phyloP scores from a whole-genome alignment of 2,797 vertebrate genomes.

The Cichlasoma orientale region DNA sequence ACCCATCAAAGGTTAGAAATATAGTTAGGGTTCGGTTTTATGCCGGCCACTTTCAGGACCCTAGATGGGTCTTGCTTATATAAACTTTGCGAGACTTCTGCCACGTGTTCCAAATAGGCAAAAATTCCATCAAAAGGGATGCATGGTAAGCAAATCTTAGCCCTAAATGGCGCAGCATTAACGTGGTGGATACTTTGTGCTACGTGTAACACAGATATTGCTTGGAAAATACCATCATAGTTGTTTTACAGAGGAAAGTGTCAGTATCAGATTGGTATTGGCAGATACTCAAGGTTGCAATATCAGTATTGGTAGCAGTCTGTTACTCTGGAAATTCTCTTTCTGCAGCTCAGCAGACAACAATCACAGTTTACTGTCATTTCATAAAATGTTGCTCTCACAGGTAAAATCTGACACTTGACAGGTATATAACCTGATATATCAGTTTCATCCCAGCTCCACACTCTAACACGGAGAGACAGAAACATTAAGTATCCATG shows the following conservation, averaged over 20 bases:
- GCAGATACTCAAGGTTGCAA: neutral
- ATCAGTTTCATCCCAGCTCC: neutral
- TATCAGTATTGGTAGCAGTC: neutral
- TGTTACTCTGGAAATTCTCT: neutral
- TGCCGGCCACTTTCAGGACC: neutral
- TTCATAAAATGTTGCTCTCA: neutral
- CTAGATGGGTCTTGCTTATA: neutral
- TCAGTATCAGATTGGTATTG: neutral
- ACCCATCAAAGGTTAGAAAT: rapidly evolving
- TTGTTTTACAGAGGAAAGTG: rapidly evolving
- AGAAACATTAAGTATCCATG: neutral
- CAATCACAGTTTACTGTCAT: neutral
- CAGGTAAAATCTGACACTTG: neutral
- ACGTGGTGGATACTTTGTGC: neutral
- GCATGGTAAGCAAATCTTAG: rapidly evolving
- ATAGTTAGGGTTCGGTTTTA: rapidly evolving
- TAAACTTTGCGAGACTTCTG: neutral
- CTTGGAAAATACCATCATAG: neutral
- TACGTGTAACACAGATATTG: neutral
- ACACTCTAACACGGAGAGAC: neutral
- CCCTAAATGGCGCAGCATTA: too few relatives aligned
- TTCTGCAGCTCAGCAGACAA: neutral
- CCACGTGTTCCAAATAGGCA: neutral
- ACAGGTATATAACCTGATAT: neutral
- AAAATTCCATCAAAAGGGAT: too few relatives aligned